Base-by-base conservation (phyloP, 2,888 invertebrate genomes). In the Scaptomyza caliginosa region DNA sequence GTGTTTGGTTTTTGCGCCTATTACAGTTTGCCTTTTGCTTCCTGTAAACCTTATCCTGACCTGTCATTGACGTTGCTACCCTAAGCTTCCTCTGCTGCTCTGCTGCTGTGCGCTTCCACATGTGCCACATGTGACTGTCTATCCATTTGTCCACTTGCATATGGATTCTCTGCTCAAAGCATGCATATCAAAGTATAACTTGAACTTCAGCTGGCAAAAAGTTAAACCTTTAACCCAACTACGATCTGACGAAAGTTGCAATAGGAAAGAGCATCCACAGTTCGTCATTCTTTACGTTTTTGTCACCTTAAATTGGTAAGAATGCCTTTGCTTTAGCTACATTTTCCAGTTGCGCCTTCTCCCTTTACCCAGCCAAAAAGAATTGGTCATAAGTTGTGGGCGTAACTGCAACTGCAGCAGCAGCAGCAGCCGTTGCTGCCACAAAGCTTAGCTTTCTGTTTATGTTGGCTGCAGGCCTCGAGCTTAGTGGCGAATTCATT, bases 1-100 rank as follows among this genome's bases (percentile, higher is more conserved):
- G 50, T 49, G 39, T 24, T 52, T 60, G 38, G 58, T 43, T 30
- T 21, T 39, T 21, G 42, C 52, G 75, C 67, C 67, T 85, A 73
- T 81, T 73, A 64, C 64, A 63, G 69, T 67, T 75, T 82, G 75
- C 67, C 70, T 64, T 84, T 82, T 86, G 81, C 84, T 83, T 83
- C 74, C 84, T 83, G 77, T 66, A 62, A 79, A 59, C 74, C 74
- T 67, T 79, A 79, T 83, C 70, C 66, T 58, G 73, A 57, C 62
- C 75, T 69, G 58, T 55, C 55, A 48, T 52, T 63, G 57, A 49
- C 73, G 48, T 51, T 59, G 49, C 62, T 56, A 16, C 40, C 45
- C 50, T 63, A 54, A 55, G 77, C 69, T 77, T 86, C 74, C 84
- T 70, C 67, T 72, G 68, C 39, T 17, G 17, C 39, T 16, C 13